phyloP scores from a whole-genome alignment of 2,797 vertebrate species.

The Coccyzus lansbergi region DNA sequence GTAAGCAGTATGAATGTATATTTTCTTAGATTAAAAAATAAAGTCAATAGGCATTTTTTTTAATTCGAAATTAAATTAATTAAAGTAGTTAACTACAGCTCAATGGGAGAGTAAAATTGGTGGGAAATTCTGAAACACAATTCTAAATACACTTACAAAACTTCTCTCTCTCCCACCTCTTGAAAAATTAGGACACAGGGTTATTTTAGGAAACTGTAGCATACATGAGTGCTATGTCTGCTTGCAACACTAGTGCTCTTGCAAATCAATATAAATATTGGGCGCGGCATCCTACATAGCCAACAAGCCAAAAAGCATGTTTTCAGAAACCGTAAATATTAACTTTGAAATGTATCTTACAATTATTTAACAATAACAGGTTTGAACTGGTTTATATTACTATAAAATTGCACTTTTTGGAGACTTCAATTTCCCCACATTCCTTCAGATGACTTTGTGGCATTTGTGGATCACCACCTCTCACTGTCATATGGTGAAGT shows the following conservation, averaged over 20 bases:
- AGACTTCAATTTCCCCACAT: background rate
- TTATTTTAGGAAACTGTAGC: slow-evolving; percentile 24
- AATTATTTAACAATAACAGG: background rate
- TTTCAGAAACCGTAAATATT: background rate
- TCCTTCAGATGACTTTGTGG: background rate
- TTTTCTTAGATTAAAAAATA: background rate
- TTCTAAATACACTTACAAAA: background rate
- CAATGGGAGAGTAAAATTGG: background rate
- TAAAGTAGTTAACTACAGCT: background rate
- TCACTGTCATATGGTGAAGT: background rate
- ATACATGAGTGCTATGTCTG: background rate
- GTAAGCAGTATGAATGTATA: background rate
- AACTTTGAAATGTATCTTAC: background rate
- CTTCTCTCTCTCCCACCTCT: background rate
- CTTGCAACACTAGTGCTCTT: background rate
- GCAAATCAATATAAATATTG: background rate
- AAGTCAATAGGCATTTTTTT: background rate
- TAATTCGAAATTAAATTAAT: background rate
- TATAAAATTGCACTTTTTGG: background rate
- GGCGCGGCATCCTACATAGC: background rate
- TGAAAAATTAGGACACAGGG: background rate
- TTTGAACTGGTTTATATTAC: background rate
- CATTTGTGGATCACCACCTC: slow-evolving; percentile 40
- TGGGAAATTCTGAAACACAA: background rate
- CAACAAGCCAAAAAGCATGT: background rate